Evolutionary conservation across 2,113 vertebrate genomes (phyloP).

Genomic region (Thymallus thymallus): DNA sequence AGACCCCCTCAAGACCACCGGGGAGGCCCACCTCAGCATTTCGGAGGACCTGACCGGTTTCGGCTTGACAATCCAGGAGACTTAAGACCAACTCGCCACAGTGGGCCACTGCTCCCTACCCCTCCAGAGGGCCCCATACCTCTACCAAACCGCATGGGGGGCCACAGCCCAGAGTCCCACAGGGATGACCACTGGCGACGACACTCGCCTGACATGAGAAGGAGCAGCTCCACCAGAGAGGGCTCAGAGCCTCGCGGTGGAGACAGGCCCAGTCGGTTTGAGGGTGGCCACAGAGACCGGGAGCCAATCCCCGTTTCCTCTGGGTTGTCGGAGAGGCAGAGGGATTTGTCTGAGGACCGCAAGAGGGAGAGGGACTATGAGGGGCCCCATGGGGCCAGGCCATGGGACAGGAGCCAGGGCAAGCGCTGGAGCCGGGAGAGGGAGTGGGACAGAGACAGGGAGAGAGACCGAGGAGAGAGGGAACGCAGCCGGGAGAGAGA

Average conservation of each 20-base stretch:
- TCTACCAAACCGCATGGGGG: constrained; percentile 62
- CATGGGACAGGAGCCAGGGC: constrained; percentile 68
- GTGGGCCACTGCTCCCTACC: constrained; percentile 83
- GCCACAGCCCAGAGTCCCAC: constrained; percentile 79
- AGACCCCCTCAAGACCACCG: constrained; percentile 78
- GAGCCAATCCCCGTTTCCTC: constrained; percentile 59
- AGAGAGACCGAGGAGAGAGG: constrained; percentile 56
- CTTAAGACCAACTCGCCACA: constrained; percentile 75
- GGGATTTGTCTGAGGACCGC: constrained; percentile 82
- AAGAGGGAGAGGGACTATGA: constrained; percentile 79
- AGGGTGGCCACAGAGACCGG: constrained; percentile 78
- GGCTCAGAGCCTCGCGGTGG: constrained; percentile 65
- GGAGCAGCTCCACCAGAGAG: constrained; percentile 74
- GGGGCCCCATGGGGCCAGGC: constrained; percentile 48
- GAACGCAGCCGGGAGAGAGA: constrained; percentile 8
- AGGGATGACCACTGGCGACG: constrained; percentile 77
- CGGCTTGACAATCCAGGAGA: constrained; percentile 80
- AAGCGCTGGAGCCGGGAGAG: constrained; percentile 75
- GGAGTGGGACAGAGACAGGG: constrained; percentile 70
- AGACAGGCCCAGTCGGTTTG: constrained; percentile 82
- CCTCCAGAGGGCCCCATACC: constrained; percentile 72
- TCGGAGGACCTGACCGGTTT: constrained; percentile 81
- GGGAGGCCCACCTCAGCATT: constrained; percentile 74
- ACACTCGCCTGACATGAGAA: constrained; percentile 76
- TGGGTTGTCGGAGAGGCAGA: constrained; percentile 71